Conservation (phyloP, 1,140 invertebrate genomes). For the Apis laboriosa region DNA sequence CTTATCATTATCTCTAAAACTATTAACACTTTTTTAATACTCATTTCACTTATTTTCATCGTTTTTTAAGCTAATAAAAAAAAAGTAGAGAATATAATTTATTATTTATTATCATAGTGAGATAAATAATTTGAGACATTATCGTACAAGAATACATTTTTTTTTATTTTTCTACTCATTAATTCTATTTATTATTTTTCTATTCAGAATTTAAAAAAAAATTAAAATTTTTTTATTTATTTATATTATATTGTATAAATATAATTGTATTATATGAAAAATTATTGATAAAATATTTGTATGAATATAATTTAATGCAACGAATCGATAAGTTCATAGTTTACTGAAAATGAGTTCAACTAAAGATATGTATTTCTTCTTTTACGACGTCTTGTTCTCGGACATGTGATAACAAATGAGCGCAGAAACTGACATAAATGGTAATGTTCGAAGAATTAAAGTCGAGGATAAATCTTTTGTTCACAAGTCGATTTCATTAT, state of each 20-base stretch:
- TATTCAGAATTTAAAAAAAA: background rate
- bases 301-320: background rate
- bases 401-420: conserved; percentile 40
- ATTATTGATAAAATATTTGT: no score
- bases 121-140: background rate
- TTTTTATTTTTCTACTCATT: background rate
- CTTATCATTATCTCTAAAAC: background rate
- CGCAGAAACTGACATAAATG: conserved; percentile 17
- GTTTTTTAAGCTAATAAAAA: background rate
- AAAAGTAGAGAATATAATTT: background rate
- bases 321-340: conserved; percentile 12
- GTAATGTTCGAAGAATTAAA: background rate
- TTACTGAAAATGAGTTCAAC: conserved; percentile 12
- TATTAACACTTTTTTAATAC: background rate
- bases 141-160: background rate
- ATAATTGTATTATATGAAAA: no score
- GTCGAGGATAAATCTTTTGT: conserved; percentile 21
- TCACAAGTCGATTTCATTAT: background rate
- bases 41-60: background rate
- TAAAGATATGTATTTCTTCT: conserved; percentile 20
- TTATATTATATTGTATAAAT: no score
- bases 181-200: background rate
- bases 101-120: background rate
- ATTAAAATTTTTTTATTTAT: no score
- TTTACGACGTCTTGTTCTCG: conserved; percentile 3